Conservation (phyloP, 2,888 invertebrate species). For the Scaptomyza reducta region DNA sequence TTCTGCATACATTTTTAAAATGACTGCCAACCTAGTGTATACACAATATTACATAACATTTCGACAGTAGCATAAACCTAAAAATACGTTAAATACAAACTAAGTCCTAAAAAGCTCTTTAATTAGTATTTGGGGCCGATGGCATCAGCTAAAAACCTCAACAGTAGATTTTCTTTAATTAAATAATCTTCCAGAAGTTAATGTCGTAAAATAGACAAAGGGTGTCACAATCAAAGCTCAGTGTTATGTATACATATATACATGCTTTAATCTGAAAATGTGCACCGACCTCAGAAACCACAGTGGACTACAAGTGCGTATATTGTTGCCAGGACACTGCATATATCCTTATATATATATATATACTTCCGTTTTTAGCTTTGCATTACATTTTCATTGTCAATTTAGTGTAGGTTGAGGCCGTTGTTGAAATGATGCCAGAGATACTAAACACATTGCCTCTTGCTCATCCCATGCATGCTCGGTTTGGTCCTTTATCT, state of each 20-base stretch:
- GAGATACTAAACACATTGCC: neutral
- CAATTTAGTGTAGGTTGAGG: constrained; percentile 26
- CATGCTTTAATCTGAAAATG: constrained; percentile 58
- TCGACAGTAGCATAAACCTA: constrained; percentile 22
- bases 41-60: constrained; percentile 17
- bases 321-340: constrained; percentile 14
- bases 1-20: neutral
- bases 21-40: constrained; percentile 14
- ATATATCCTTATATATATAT: too few species aligned
- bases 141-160: constrained; percentile 9
- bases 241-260: constrained; percentile 8
- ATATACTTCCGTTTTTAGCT: constrained; percentile 10
- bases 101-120: constrained; percentile 43
- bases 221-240: constrained; percentile 2
- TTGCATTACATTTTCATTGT: constrained; percentile 35
- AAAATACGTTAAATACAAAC: constrained; percentile 25
- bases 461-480: constrained; percentile 1
- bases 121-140: constrained; percentile 52
- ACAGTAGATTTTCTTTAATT: constrained; percentile 62
- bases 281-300: constrained; percentile 56
- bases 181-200: constrained; percentile 36
- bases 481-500: constrained; percentile 9
- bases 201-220: neutral
- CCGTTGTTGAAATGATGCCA: constrained; percentile 4
- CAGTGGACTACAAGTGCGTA: constrained; percentile 30